Conservation (phyloP, 1,140 invertebrate species). For the Drosophila lowei region DNA sequence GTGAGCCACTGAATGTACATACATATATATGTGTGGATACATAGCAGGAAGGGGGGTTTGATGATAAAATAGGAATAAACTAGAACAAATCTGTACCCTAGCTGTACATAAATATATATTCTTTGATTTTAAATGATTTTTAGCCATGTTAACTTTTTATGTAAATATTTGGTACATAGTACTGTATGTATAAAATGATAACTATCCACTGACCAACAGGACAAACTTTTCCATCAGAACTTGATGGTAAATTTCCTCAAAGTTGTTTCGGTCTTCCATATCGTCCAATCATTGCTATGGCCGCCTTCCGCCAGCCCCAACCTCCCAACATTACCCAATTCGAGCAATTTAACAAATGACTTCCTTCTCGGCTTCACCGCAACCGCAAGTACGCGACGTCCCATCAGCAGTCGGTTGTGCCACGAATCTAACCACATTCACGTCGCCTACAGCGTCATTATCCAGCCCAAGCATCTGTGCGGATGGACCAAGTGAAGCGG, state of each 20-base stretch:
- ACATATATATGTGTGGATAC: no score
- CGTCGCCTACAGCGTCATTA: conserved; percentile 55
- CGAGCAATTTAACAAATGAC: conserved; percentile 55
- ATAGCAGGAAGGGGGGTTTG: no score
- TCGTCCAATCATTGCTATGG: conserved; percentile 14
- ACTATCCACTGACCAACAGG: not conserved
- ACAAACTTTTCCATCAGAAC: conserved; percentile 21
- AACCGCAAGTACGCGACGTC: conserved; percentile 44
- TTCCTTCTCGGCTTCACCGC: conserved; percentile 37
- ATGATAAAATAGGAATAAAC: no score
- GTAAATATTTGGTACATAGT: no score
- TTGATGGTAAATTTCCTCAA: conserved; percentile 21
- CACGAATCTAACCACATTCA: conserved; percentile 52
- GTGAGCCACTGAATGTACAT: no score
- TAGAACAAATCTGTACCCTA: no score
- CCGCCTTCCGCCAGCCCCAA: not conserved
- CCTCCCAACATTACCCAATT: conserved; percentile 31
- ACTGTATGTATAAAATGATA: no score
- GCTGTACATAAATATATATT: no score
- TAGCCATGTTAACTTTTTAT: no score
- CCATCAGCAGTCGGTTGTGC: conserved; percentile 24
- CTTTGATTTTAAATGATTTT: no score
- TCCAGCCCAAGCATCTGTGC: conserved; percentile 28
- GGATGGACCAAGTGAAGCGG: conserved; percentile 21
- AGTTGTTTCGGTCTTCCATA: conserved; percentile 28